A percentile compares a stretch with the other conserved stretches of the same genome.
phyloP scores from a whole-genome alignment of 2,888 invertebrate genomes.

The Pelosia muscerda region DNA sequence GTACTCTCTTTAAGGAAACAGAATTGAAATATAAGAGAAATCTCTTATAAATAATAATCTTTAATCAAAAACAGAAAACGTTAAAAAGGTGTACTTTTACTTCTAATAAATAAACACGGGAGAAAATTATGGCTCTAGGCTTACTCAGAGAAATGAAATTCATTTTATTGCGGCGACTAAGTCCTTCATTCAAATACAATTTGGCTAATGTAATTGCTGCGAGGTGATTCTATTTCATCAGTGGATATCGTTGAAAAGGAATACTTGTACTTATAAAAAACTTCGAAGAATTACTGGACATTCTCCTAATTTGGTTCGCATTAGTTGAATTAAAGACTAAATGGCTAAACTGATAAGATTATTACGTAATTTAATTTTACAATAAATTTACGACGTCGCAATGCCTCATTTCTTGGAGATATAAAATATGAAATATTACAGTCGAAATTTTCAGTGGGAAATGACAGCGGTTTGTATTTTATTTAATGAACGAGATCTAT shows the following conservation, averaged over 20 bases:
- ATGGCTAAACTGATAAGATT: slow-evolving; percentile 48
- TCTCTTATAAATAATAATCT: slow-evolving; percentile 29
- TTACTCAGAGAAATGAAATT: slow-evolving; percentile 77
- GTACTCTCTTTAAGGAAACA: slow-evolving; percentile 5
- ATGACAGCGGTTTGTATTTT: slow-evolving; percentile 22
- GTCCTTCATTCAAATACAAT: slow-evolving; percentile 75
- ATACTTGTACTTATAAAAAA: slow-evolving; percentile 38
- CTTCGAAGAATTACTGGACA: slow-evolving; percentile 40
- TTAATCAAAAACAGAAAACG: slow-evolving; percentile 36
- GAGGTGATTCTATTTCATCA: slow-evolving; percentile 67
- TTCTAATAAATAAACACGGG: slow-evolving; percentile 61
- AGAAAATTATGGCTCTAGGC: slow-evolving; percentile 58
- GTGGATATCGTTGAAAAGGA: slow-evolving; percentile 40
- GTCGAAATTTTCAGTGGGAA: slow-evolving; percentile 21
- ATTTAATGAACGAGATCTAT: slow-evolving; percentile 22
- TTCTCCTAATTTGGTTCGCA: slow-evolving; percentile 39
- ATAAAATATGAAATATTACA: slow-evolving; percentile 31
- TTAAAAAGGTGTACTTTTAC: slow-evolving; percentile 46
- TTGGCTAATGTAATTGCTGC: slow-evolving; percentile 77
- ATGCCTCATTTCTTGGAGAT: slow-evolving; percentile 21
- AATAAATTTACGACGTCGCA: slow-evolving; percentile 37
- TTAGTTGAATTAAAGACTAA: slow-evolving; percentile 47
- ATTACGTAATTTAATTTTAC: slow-evolving; percentile 41
- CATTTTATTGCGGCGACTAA: slow-evolving; percentile 74
- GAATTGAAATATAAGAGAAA: slow-evolving; percentile 21